Evolutionary conservation across 2,888 invertebrate species (phyloP), one percentile per base, ranked within the genome.

Genomic region (Apomyelois bistriatella): DNA sequence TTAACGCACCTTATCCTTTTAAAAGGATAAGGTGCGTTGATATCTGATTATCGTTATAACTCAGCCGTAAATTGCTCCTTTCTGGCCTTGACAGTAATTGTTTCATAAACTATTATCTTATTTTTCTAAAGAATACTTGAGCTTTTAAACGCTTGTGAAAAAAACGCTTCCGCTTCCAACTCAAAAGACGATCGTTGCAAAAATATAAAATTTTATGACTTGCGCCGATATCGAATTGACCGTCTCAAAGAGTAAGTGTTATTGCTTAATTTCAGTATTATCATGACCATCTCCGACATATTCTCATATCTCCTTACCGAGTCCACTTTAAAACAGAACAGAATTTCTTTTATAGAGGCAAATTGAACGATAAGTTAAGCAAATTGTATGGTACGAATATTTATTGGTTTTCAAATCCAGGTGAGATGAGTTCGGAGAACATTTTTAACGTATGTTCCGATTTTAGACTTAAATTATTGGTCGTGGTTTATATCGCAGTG

Each of bases 191-290:
- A 8, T 16, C 54, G 57, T 49, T 59, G 70, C 68, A 72, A 85
- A 83, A 85, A 85, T 88, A 87, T 89, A 85, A 89, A 88, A 84
- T 86, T 89, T 89, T 83, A 88, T 86, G 85, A 72, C 66, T 72
- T 73, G 68, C 75, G 70, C 72, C 70, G 72, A 70, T 74, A 79
- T 73, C 74, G 71, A 64, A 79, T 76, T 70, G 78, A 65, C 72
- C 72, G 72, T 77, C 78, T 66, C 75, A 69, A 72, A 77, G 76
- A 81, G 70, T 83, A 84, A 88, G 79, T 84, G 88, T 89, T 88
- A 89, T 87, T 83, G 81, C 89, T 89, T 88, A 84, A 89, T 89
- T 89, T 80, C 66, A 68, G 73, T 74, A 76, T 81, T 82, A 85
- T 84, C 81, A 68, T 74, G 74, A 77, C 79, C 74, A 79, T 76